Evolutionary conservation across 2,797 vertebrate species (phyloP).

Genomic region (Falco berigora): DNA sequence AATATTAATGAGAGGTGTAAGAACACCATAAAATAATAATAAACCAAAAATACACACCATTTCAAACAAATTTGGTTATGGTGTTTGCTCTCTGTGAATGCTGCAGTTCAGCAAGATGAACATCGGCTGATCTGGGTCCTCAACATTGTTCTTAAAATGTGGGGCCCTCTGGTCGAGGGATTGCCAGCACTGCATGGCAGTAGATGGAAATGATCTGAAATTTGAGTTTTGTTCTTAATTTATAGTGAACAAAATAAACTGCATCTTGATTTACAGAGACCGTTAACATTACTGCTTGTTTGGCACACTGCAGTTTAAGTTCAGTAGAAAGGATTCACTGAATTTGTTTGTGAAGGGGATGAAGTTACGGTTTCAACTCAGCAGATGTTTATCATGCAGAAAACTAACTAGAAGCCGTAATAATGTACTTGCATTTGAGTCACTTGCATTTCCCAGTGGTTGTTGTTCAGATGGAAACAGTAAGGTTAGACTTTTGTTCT

Average conservation of each 20-base stretch:
- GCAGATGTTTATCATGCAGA: not conserved
- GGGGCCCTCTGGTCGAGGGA: not conserved
- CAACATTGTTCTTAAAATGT: not conserved
- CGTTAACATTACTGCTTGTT: not conserved
- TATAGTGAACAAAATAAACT: not conserved
- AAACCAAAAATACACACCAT: not conserved
- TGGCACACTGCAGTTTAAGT: not conserved
- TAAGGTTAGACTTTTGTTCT: not conserved
- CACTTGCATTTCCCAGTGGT: not conserved
- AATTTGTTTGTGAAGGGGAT: not conserved
- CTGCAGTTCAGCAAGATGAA: not conserved
- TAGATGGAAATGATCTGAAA: not conserved
- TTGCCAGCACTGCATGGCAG: fast-evolving
- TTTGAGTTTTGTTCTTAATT: not conserved
- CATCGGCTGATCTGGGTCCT: not conserved
- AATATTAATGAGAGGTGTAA: not conserved
- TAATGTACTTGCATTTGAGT: not conserved
- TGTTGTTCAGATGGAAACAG: not conserved
- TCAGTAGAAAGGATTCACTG: not conserved
- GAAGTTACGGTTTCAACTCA: not conserved
- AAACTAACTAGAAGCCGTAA: not conserved
- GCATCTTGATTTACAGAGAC: not conserved
- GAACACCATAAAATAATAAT: not conserved
- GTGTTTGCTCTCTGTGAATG: not conserved
- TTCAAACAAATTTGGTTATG: not conserved